Percentiles rank a stretch among this genome's conserved stretches.
Evolutionary conservation across 1,140 invertebrate genomes (phyloP).

Genomic region (Cyphomyrmex costatus): DNA sequence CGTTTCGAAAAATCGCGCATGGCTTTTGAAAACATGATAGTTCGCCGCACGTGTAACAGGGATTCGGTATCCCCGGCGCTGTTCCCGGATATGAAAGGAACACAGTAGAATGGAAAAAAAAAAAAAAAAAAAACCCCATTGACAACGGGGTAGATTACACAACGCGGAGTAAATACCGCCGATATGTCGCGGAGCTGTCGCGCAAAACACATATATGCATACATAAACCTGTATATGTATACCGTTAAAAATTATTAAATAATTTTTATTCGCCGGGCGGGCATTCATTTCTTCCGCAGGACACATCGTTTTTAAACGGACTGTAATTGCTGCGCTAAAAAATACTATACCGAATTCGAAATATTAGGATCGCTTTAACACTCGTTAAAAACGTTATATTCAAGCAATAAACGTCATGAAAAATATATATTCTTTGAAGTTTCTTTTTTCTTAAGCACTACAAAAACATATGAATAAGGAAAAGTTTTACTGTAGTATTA

Average conservation of each 20-base stretch:
- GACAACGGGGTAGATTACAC: slow-evolving; percentile 62
- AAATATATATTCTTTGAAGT: not conserved
- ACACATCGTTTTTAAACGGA: not conserved
- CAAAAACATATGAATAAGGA: no score
- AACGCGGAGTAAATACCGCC: slow-evolving; percentile 49
- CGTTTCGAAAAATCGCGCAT: slow-evolving; percentile 60
- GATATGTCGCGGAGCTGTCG: slow-evolving; percentile 44
- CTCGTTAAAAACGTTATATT: not conserved
- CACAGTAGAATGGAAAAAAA: slow-evolving; percentile 56
- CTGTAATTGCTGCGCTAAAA: not conserved
- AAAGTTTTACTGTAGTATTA: no score
- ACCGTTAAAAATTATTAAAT: slow-evolving; percentile 52
- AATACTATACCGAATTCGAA: not conserved
- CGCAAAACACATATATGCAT: slow-evolving; percentile 10
- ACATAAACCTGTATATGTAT: slow-evolving; percentile 6
- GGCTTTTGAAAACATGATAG: slow-evolving; percentile 63
- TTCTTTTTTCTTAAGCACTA: no score
- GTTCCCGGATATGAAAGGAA: slow-evolving; percentile 63
- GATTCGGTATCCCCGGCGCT: slow-evolving; percentile 57
- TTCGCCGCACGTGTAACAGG: slow-evolving; percentile 59
- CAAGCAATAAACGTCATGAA: not conserved
- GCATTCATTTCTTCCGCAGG: slow-evolving; percentile 32
- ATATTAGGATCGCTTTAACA: not conserved
- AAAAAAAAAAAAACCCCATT: slow-evolving; percentile 48
- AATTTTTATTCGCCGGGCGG: slow-evolving; percentile 35